Percentiles rank a stretch among this genome's conserved stretches.
These are phyloP conservation scores for Channa argus DNA, from an alignment of 2,113 vertebrate genomes.

Conservation along the genomic window DNA sequence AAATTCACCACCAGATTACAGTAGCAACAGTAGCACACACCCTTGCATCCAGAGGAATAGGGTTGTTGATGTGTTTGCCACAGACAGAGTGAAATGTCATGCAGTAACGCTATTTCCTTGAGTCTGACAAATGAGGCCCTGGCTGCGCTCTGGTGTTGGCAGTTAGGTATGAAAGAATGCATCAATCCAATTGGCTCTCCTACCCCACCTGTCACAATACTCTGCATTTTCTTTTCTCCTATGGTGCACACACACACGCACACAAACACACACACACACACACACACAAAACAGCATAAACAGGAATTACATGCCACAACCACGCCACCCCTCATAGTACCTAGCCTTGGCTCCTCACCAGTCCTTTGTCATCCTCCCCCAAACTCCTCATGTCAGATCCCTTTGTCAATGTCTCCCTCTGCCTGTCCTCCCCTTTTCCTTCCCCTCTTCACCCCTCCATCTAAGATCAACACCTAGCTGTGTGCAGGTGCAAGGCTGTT, in stretches of 20 bases:
- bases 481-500: constrained; percentile 82
- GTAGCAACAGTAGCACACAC: constrained; percentile 22
- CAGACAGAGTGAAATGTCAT: constrained; percentile 69
- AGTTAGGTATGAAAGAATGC: constrained; percentile 73
- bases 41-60: constrained; percentile 20
- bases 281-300: constrained; percentile 37
- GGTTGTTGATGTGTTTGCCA: constrained; percentile 48
- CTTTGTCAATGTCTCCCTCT: constrained; percentile 40
- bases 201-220: constrained; percentile 49
- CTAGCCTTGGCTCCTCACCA: constrained; percentile 35
- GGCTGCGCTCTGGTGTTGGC: constrained; percentile 62
- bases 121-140: constrained; percentile 78
- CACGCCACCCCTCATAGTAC: constrained; percentile 31
- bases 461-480: constrained; percentile 73
- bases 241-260: constrained; percentile 26
- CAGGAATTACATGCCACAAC: constrained; percentile 59
- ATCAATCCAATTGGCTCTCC: constrained; percentile 75
- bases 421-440: constrained; percentile 38
- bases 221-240: constrained; percentile 30
- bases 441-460: constrained; percentile 30
- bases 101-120: constrained; percentile 65
- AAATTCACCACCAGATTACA: constrained; percentile 25
- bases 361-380: constrained; percentile 58
- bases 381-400: constrained; percentile 52
- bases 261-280: constrained; percentile 5